Evolutionary conservation across 2,888 invertebrate genomes (phyloP), one percentile per base, ranked within the genome.

Genomic region (Caenorhabditis virilis): DNA sequence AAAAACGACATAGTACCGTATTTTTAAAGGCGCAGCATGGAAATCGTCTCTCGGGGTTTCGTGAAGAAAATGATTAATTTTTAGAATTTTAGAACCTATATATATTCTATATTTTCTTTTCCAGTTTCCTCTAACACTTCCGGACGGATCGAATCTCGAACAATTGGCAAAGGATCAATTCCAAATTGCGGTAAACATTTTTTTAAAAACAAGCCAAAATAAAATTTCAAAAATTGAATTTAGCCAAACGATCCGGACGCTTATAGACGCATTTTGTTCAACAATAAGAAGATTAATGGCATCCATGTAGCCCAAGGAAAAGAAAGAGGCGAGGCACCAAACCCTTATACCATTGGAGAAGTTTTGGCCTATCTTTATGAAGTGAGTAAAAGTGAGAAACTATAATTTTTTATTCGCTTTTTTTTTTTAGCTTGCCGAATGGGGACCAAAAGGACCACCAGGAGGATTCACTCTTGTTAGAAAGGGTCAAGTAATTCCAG

Each of bases 381-480:
- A 36, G 15, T 36, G 11, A n/a, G n/a, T n/a, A n/a, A 4, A 5
- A n/a, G n/a, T n/a, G n/a, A n/a, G n/a, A 59, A n/a, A 52, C 53
- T 42, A 52, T 59, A 4, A 59, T 48, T 5, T 33, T 48, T 0
- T 59, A 48, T 18, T 52, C 52, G n/a, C n/a, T n/a, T n/a, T n/a
- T n/a, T n/a, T n/a, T n/a, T n/a, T n/a, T n/a, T n/a, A n/a, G n/a
- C n/a, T n/a, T n/a, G n/a, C n/a, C 16, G 36, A 36, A n/a, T 36
- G 36, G 36, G 36, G 36, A n/a, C 4, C 9, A 5, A n/a, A 36
- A 15, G 36, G 36, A 4, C 36, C 36, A 36, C 36, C 36, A 36
- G 16, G 36, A 13, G 36, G 36, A 36, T 36, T 36, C 36, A 36
- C 36, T 5, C 7, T 36, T 36, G 36, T 13, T 13, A 7, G 7